Percentiles rank a stretch among this genome's conserved stretches.
phyloP scores from a whole-genome alignment of 2,888 invertebrate genomes.

The Ectropis crepuscularia region DNA sequence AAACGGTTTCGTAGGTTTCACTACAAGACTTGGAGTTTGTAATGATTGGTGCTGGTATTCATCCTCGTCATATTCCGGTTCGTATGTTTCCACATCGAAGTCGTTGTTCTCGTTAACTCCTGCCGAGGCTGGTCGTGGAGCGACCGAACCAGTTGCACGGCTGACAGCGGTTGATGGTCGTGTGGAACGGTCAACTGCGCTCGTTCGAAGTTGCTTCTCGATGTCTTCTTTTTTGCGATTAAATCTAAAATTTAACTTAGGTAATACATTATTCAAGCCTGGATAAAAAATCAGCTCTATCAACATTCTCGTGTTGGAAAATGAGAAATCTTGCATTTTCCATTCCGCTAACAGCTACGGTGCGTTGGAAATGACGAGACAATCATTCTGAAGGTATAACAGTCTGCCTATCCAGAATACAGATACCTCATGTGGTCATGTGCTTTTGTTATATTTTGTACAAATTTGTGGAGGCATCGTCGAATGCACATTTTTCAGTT shows the following conservation, averaged over 20 bases:
- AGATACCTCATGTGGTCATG: too few species aligned
- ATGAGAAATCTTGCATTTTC: too few species aligned
- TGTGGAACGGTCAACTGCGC: slow-evolving; percentile 28
- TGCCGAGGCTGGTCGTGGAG: slow-evolving; percentile 19
- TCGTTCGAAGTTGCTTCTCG: slow-evolving; percentile 56
- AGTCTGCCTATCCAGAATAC: too few species aligned
- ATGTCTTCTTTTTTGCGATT: slow-evolving; percentile 66
- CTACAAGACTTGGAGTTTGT: slow-evolving; percentile 44
- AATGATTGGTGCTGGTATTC: slow-evolving; percentile 53
- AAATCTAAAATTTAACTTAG: slow-evolving; percentile 53
- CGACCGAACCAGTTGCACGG: slow-evolving; percentile 14
- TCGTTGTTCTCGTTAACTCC: slow-evolving; percentile 58
- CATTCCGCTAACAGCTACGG: too few species aligned
- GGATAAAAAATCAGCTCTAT: too few species aligned
- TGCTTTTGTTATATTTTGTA: too few species aligned
- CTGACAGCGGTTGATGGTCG: slow-evolving; percentile 31
- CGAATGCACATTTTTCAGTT: too few species aligned
- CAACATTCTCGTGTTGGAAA: too few species aligned
- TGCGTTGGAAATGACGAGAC: too few species aligned
- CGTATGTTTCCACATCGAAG: slow-evolving; percentile 63
- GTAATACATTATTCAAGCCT: not conserved
- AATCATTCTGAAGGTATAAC: too few species aligned
- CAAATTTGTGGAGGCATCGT: too few species aligned
- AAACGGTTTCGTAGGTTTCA: slow-evolving; percentile 57
- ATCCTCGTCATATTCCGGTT: slow-evolving; percentile 55